Evolutionary conservation across 2,113 vertebrate genomes (phyloP).

Genomic region (Platysternon megacephalum): DNA sequence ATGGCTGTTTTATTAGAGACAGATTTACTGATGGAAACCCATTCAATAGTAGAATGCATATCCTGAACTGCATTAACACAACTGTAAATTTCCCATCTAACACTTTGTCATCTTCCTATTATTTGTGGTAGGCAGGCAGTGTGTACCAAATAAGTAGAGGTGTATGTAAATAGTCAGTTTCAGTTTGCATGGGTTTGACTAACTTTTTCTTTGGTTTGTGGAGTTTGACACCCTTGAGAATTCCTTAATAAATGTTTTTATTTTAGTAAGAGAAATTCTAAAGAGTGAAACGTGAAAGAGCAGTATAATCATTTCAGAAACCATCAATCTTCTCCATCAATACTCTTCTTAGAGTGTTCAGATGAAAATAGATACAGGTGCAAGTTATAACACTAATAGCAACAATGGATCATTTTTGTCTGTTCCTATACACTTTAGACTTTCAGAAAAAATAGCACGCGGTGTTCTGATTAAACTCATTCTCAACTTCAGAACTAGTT

Average conservation of each 20-base stretch:
- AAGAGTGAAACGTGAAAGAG: not conserved
- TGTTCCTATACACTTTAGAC: not conserved
- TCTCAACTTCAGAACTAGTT: not conserved
- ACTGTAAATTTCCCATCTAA: not conserved
- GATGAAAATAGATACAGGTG: not conserved
- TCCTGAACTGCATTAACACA: not conserved
- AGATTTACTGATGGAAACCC: not conserved
- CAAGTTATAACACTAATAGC: not conserved
- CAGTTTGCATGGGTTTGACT: not conserved
- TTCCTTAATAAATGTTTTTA: not conserved
- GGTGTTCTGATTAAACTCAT: not conserved
- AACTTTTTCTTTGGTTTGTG: not conserved
- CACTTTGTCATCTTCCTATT: not conserved
- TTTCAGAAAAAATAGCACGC: not conserved
- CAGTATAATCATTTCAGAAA: not conserved
- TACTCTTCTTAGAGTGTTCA: not conserved
- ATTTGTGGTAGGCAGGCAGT: fast-evolving
- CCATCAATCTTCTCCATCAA: not conserved
- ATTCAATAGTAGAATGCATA: fast-evolving
- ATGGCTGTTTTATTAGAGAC: not conserved
- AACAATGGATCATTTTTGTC: not conserved
- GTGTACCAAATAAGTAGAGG: fast-evolving
- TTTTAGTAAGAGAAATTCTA: not conserved
- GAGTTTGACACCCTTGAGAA: not conserved
- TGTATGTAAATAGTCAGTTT: not conserved